phyloP scores from a whole-genome alignment of 2,113 vertebrate genomes.

The Marmota monax region DNA sequence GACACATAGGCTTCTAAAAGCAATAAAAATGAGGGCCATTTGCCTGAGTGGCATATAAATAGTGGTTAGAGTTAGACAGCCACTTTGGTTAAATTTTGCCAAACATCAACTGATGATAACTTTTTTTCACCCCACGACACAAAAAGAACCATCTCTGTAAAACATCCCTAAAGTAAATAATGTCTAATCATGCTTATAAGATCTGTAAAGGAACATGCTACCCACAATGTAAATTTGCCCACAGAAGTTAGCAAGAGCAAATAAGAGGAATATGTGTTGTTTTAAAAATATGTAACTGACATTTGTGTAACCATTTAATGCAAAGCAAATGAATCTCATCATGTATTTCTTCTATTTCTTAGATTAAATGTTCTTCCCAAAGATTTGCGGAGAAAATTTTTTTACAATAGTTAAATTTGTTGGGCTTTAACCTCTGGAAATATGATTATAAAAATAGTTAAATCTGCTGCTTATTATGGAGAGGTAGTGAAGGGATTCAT shows the following conservation, averaged over 20 bases:
- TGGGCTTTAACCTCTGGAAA: slow-evolving; percentile 44
- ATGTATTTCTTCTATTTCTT: slow-evolving; percentile 52
- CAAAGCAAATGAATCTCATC: not conserved
- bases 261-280: slow-evolving; percentile 33
- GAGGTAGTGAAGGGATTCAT: not conserved
- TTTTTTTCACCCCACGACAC: slow-evolving; percentile 52
- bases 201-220: slow-evolving; percentile 27
- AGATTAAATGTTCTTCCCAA: slow-evolving; percentile 26
- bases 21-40: slow-evolving; percentile 33
- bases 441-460: slow-evolving; percentile 64
- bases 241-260: not conserved
- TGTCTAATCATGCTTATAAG: not conserved
- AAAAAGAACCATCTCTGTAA: slow-evolving; percentile 37
- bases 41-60: slow-evolving; percentile 38
- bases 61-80: slow-evolving; percentile 22
- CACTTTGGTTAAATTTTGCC: slow-evolving; percentile 53
- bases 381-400: slow-evolving; percentile 25
- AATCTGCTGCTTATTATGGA: slow-evolving; percentile 51
- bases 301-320: slow-evolving; percentile 40
- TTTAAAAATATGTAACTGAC: not conserved
- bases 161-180: slow-evolving; percentile 12
- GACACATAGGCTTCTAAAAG: slow-evolving; percentile 48
- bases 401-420: slow-evolving; percentile 40
- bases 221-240: slow-evolving; percentile 38
- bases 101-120: slow-evolving; percentile 31